These are phyloP conservation scores for Pegea sp. DNA, from an alignment of 23 tunicate species.

Conservation along the genomic window DNA sequence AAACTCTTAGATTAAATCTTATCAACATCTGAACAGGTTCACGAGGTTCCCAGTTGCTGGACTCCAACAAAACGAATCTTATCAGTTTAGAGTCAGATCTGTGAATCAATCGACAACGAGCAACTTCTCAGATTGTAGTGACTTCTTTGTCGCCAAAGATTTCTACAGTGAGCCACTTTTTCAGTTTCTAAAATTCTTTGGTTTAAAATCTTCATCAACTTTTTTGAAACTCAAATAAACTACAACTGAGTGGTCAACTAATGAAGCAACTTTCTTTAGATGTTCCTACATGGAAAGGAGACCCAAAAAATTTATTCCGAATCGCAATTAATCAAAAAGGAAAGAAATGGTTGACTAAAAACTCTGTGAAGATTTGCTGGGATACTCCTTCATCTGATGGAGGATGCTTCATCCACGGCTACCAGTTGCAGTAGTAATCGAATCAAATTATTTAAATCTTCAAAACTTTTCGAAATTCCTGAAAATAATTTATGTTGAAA, in stretches of 20 bases:
- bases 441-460: not conserved
- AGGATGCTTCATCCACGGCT: slow-evolving; percentile 67
- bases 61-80: slow-evolving; percentile 32
- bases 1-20: not conserved
- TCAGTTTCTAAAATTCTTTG: too few relatives aligned
- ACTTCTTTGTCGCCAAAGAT: slow-evolving; percentile 61
- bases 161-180: too few relatives aligned
- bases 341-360: slow-evolving; percentile 51
- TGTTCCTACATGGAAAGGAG: slow-evolving; percentile 95
- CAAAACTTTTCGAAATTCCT: not conserved
- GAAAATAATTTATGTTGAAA: not conserved
- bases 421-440: slow-evolving; percentile 53
- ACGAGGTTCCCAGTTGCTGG: slow-evolving; percentile 54
- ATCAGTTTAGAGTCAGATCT: slow-evolving; percentile 83
- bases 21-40: slow-evolving; percentile 13
- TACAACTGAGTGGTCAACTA: too few relatives aligned
- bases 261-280: too few relatives aligned
- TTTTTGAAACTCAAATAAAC: too few relatives aligned
- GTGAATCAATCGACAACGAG: slow-evolving; percentile 63
- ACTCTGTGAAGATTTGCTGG: slow-evolving; percentile 88
- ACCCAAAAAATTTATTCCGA: slow-evolving; percentile 40
- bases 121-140: slow-evolving; percentile 53
- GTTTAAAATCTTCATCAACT: too few relatives aligned
- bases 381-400: slow-evolving; percentile 79
- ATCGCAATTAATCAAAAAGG: slow-evolving; percentile 50